A percentile compares a stretch with the other conserved stretches of the same genome.
Conservation (phyloP, 2,888 invertebrate species). For the Pammene fasciana region DNA sequence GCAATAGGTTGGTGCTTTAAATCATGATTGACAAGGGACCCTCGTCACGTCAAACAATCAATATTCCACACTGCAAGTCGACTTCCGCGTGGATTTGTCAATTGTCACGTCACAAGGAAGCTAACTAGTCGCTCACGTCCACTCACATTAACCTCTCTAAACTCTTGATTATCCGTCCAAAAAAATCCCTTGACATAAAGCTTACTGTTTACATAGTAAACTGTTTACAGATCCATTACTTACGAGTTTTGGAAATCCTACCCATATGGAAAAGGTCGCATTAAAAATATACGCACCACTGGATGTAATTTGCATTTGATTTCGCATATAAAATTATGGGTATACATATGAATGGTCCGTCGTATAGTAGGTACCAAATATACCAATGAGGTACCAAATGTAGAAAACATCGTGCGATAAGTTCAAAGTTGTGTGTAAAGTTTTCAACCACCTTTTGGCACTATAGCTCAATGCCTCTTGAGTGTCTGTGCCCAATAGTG, state of each 20-base stretch:
- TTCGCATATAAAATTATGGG: no score
- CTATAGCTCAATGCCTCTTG: no score
- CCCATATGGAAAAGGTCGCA: not conserved
- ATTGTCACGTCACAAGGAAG: slow-evolving; percentile 50
- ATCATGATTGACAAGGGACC: slow-evolving; percentile 50
- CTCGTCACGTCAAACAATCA: slow-evolving; percentile 58
- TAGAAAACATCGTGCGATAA: no score
- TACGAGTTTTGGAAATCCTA: not conserved
- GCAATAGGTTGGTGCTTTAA: slow-evolving; percentile 34
- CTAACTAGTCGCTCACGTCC: slow-evolving; percentile 12
- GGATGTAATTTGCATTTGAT: no score
- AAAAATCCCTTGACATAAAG: not conserved
- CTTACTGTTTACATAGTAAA: not conserved
- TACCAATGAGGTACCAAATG: no score
- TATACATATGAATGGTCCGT: no score
- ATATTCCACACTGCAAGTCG: slow-evolving; percentile 56
- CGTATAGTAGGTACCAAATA: no score
- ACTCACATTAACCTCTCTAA: slow-evolving; percentile 18
- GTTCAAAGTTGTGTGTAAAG: no score
- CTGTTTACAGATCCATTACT: not conserved
- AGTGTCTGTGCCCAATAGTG: no score
- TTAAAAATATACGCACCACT: no score
- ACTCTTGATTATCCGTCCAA: slow-evolving; percentile 21
- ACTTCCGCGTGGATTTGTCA: slow-evolving; percentile 63
- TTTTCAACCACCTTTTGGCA: no score